A percentile compares a stretch with the other conserved stretches of the same genome.
Conservation (phyloP, 1,140 invertebrate genomes). For the Lasaia peninsularis region DNA sequence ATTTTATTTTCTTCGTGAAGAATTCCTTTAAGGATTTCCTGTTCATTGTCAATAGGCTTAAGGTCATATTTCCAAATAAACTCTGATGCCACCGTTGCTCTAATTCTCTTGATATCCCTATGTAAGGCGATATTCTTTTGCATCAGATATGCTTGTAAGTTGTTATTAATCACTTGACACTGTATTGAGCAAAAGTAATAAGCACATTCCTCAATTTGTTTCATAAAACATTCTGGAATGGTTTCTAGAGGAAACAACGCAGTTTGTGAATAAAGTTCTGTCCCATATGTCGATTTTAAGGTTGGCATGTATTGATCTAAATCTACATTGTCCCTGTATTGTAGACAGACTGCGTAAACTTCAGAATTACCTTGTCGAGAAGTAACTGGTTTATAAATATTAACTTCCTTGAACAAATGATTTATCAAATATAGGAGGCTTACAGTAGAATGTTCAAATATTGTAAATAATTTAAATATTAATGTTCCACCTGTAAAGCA, state of each 20-base stretch:
- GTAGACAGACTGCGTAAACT: conserved; percentile 89
- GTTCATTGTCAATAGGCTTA: conserved; percentile 53
- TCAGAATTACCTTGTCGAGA: conserved; percentile 97
- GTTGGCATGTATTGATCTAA: conserved; percentile 65
- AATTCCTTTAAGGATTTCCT: conserved; percentile 63
- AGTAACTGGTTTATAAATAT: conserved; percentile 91
- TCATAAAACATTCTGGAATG: conserved; percentile 83
- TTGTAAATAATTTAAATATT: conserved; percentile 95
- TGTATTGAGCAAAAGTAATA: conserved; percentile 82
- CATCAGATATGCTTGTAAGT: conserved; percentile 79
- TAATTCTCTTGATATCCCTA: conserved; percentile 68
- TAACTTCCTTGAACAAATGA: conserved; percentile 84
- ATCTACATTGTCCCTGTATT: conserved; percentile 77
- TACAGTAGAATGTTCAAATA: conserved; percentile 89
- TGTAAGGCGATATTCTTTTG: conserved; percentile 68
- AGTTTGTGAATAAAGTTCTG: conserved; percentile 54
- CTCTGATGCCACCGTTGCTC: conserved; percentile 64
- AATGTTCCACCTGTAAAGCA: conserved; percentile 84
- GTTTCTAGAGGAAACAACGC: conserved; percentile 80
- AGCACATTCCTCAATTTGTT: conserved; percentile 82
- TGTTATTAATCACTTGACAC: conserved; percentile 80
- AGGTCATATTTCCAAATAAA: conserved; percentile 77
- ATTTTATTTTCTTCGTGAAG: conserved; percentile 65
- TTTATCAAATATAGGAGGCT: conserved; percentile 89
- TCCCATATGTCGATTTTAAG: conserved; percentile 76